Conservation (phyloP, 2,888 invertebrate species). For the Tolmerus cingulatus region DNA sequence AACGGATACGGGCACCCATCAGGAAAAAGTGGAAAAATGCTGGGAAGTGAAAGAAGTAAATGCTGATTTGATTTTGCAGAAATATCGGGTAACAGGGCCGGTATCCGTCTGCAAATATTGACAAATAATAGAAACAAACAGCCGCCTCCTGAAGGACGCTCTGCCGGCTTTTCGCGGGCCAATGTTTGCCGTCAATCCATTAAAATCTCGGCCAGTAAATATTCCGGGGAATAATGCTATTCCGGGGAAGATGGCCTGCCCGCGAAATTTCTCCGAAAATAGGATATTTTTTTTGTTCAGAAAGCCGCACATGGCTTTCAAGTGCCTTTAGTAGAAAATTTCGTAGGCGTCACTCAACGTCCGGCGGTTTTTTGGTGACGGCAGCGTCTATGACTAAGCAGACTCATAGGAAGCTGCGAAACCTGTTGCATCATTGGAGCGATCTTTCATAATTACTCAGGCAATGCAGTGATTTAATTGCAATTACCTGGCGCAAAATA, state of each 20-base stretch:
- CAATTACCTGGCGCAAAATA: not conserved
- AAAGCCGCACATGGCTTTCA: not conserved
- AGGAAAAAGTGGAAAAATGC: not conserved
- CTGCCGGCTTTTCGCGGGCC: not conserved
- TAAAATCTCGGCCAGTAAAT: not conserved
- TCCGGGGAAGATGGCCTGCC: not conserved
- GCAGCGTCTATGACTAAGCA: not conserved
- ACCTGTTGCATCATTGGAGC: not conserved
- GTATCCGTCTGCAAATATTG: not conserved
- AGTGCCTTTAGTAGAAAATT: not conserved
- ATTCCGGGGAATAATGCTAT: not conserved
- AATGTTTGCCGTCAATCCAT: not conserved
- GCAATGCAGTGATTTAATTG: not conserved
- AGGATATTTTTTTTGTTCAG: not conserved
- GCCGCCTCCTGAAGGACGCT: not conserved
- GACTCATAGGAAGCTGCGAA: not conserved
- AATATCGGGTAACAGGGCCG: not conserved
- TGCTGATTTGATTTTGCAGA: not conserved
- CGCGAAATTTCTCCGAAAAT: not conserved
- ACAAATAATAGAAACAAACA: not conserved
- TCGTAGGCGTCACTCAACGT: not conserved
- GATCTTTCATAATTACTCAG: not conserved
- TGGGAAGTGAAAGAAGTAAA: not conserved
- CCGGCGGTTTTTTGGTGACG: not conserved
- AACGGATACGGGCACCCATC: not conserved